A percentile compares a stretch with the other conserved stretches of the same genome.
phyloP scores from a whole-genome alignment of 2,797 vertebrate genomes.

The Malurus leucopterus region DNA sequence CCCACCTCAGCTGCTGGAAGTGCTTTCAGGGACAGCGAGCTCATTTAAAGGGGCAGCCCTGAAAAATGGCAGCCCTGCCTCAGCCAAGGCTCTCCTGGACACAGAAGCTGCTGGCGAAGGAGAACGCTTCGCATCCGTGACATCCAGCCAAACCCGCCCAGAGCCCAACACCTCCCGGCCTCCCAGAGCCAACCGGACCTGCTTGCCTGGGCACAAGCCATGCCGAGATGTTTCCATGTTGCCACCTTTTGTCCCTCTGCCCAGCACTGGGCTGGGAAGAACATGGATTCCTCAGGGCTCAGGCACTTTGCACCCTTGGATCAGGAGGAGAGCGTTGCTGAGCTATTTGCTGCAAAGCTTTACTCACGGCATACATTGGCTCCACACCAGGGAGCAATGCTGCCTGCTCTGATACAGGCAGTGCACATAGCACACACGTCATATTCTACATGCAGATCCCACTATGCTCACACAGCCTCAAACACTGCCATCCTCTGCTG shows the following conservation, averaged over 20 bases:
- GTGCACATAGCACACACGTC: neutral
- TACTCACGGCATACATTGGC: neutral
- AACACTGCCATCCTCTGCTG: neutral
- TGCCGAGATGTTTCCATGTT: neutral
- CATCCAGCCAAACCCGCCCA: neutral
- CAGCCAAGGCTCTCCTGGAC: neutral
- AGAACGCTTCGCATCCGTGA: neutral
- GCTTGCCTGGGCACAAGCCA: neutral
- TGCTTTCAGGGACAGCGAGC: neutral
- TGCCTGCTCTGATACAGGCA: slow-evolving; percentile 7
- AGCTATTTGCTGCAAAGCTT: slow-evolving; percentile 9
- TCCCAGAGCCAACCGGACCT: neutral
- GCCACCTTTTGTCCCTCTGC: slow-evolving; percentile 3
- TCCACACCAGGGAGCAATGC: slow-evolving; percentile 28
- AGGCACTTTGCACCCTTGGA: neutral
- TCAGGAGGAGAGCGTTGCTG: neutral
- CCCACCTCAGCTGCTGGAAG: neutral
- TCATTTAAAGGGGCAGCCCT: slow-evolving; percentile 37
- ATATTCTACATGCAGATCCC: neutral
- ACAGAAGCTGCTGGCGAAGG: neutral
- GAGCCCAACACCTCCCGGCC: neutral
- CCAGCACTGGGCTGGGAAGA: neutral
- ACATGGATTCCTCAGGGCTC: neutral
- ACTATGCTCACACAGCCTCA: neutral
- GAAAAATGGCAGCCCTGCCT: slow-evolving; percentile 4